phyloP scores from a whole-genome alignment of 2,888 invertebrate species.

The Cryptocheilus praepositus region DNA sequence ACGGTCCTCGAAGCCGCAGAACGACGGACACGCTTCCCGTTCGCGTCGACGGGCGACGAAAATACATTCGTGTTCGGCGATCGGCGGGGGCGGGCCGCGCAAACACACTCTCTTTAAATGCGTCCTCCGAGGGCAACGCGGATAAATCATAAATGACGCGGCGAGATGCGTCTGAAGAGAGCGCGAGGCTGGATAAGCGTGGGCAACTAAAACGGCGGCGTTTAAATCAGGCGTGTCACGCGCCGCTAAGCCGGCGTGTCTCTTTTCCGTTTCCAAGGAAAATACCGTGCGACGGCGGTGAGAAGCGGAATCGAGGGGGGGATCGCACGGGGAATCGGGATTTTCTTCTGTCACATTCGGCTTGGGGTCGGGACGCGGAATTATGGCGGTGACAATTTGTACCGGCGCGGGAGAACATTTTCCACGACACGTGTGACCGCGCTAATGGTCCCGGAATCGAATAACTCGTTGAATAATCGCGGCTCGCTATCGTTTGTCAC shows the following conservation, averaged over 20 bases:
- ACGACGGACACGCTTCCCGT: too few relatives aligned
- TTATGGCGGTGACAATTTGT: conserved; percentile 5
- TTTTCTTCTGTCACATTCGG: too few relatives aligned
- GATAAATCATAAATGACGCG: conserved; percentile 38
- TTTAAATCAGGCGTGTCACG: conserved; percentile 44
- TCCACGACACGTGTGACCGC: too few relatives aligned
- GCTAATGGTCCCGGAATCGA: too few relatives aligned
- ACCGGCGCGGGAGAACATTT: neutral
- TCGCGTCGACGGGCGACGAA: neutral
- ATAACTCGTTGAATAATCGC: too few relatives aligned
- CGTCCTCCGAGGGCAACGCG: conserved; percentile 16
- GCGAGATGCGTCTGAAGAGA: conserved; percentile 19
- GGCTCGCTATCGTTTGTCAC: too few relatives aligned
- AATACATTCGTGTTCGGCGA: neutral
- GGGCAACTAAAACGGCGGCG: conserved; percentile 15
- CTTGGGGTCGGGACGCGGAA: too few relatives aligned
- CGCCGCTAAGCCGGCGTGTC: conserved; percentile 24
- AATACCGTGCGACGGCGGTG: conserved; percentile 13
- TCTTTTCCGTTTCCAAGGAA: conserved; percentile 27
- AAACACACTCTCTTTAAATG: conserved; percentile 40
- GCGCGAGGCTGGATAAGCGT: conserved; percentile 34
- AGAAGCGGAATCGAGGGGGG: too few relatives aligned
- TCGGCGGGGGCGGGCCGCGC: conserved; percentile 8
- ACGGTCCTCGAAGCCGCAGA: too few relatives aligned
- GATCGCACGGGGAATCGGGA: too few relatives aligned